Conservation (phyloP, 2,113 vertebrate species). For the Triplophysa dalaica region DNA sequence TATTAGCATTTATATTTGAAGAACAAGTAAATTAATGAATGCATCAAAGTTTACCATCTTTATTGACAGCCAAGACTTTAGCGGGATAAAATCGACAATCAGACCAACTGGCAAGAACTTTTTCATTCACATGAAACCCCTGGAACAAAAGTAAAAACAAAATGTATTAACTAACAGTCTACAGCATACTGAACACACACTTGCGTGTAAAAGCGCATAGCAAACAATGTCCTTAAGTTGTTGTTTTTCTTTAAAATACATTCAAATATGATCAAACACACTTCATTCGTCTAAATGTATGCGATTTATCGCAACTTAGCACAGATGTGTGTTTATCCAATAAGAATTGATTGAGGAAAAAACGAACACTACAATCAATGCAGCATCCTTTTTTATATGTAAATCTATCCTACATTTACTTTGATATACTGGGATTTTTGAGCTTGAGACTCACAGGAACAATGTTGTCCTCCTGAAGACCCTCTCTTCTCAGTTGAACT, state of each 20-base stretch:
- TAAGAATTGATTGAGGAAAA: too few relatives aligned
- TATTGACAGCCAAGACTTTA: constrained; percentile 91
- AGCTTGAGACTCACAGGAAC: constrained; percentile 83
- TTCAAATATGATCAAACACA: too few relatives aligned
- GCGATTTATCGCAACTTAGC: too few relatives aligned
- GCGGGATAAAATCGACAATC: constrained; percentile 98
- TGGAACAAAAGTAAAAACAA: constrained; percentile 57
- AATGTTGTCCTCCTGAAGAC: constrained; percentile 82
- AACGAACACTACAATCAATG: too few relatives aligned
- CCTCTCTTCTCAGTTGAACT: constrained; percentile 89
- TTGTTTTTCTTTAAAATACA: too few relatives aligned
- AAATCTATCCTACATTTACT: too few relatives aligned
- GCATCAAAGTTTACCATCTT: constrained; percentile 83
- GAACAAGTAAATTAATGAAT: neutral
- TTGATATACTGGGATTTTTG: neutral
- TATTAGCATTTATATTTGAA: neutral
- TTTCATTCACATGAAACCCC: constrained; percentile 93
- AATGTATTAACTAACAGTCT: neutral
- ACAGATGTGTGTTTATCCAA: too few relatives aligned
- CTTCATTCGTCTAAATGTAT: too few relatives aligned
- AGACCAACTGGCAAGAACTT: constrained; percentile 95
- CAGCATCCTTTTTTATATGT: too few relatives aligned
- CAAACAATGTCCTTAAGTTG: too few relatives aligned
- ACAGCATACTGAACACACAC: too few relatives aligned
- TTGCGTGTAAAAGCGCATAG: too few relatives aligned